A percentile compares a stretch with the other conserved stretches of the same genome.
Conservation (phyloP, 2,113 vertebrate genomes). For the Danio rerio region DNA sequence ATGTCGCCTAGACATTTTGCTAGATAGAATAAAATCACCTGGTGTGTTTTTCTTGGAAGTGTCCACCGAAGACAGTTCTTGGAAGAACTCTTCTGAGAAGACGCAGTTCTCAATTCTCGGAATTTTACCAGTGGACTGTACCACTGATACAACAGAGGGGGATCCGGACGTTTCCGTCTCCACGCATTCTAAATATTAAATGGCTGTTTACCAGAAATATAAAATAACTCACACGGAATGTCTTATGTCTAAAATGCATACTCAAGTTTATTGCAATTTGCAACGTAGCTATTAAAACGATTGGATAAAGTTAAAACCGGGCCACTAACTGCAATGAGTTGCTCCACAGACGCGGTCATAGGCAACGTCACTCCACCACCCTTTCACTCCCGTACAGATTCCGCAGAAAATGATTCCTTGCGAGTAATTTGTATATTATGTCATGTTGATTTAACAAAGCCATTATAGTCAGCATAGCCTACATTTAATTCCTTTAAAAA, state of each 20-base stretch:
- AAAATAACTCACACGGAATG: rapidly evolving
- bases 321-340: slow-evolving; percentile 49
- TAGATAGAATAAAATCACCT: slow-evolving; percentile 85
- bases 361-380: slow-evolving; percentile 46
- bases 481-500: not conserved
- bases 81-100: slow-evolving; percentile 99
- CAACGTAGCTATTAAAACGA: not conserved
- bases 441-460: not conserved
- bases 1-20: slow-evolving; percentile 71
- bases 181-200: too few species aligned
- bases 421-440: not conserved
- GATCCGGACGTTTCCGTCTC: not conserved
- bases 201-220: not conserved
- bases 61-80: slow-evolving; percentile 95
- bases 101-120: slow-evolving; percentile 94
- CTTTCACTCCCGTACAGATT: not conserved
- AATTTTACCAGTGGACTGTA: slow-evolving; percentile 89
- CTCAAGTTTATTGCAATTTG: not conserved
- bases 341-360: slow-evolving; percentile 69
- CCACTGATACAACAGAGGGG: slow-evolving; percentile 74
- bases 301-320: too few species aligned
- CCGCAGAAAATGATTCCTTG: not conserved
- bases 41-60: slow-evolving; percentile 98
- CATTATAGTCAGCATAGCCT: not conserved
- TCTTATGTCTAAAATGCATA: too few species aligned